Percentiles rank a stretch among this genome's conserved stretches.
Evolutionary conservation across 2,888 invertebrate species (phyloP).

Genomic region (Oscheius sp.): DNA sequence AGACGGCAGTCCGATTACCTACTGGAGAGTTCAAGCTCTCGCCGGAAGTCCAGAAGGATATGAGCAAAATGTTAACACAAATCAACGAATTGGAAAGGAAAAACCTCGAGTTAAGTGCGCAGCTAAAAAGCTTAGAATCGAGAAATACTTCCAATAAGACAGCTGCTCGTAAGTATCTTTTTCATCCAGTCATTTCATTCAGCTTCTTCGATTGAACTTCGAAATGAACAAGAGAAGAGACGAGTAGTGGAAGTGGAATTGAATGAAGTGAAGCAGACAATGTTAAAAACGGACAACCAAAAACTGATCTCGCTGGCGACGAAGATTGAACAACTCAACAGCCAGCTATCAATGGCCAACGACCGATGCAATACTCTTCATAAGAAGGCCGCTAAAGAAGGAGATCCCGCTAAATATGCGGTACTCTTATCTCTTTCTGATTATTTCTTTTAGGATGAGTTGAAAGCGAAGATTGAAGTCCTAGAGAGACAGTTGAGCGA

Average conservation of each 20-base stretch:
- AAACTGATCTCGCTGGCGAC: conserved; percentile 68
- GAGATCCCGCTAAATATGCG: conserved; percentile 28
- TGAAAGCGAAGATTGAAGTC: conserved; percentile 60
- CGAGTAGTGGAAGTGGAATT: conserved; percentile 51
- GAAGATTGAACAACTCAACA: conserved; percentile 66
- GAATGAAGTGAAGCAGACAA: conserved; percentile 51
- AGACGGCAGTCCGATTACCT: conserved; percentile 79
- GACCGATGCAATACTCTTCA: conserved; percentile 66
- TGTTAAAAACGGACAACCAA: conserved; percentile 69
- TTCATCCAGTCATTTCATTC: not conserved
- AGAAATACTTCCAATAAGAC: conserved; percentile 18
- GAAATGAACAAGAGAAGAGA: conserved; percentile 54
- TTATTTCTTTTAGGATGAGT: conserved; percentile 52
- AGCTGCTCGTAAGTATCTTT: conserved; percentile 17
- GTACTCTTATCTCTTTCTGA: conserved; percentile 9
- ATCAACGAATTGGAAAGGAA: conserved; percentile 63
- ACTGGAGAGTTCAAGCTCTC: conserved; percentile 70
- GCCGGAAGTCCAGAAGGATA: conserved; percentile 63
- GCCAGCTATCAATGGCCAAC: conserved; percentile 63
- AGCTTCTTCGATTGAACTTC: conserved; percentile 40
- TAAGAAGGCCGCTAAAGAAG: conserved; percentile 55
- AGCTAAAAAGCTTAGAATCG: conserved; percentile 45
- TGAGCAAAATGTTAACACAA: conserved; percentile 57
- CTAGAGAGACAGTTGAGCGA: conserved; percentile 65
- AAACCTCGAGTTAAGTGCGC: conserved; percentile 46